Conservation (phyloP, 2,113 vertebrate genomes). For the Genyomyrus donnyi region DNA sequence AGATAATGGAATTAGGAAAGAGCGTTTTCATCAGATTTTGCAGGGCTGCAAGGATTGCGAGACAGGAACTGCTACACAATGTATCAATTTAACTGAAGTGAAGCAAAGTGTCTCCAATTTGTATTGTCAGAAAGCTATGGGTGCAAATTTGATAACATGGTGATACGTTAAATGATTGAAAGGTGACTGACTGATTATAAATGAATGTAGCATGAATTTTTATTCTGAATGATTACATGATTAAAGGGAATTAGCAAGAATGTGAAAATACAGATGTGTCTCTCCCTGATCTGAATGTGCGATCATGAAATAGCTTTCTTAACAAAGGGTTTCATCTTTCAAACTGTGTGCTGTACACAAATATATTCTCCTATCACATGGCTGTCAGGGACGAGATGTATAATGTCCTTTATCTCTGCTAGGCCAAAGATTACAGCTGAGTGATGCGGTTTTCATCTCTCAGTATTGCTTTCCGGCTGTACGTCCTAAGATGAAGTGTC, state of each 20-base stretch:
- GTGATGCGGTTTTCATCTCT: neutral
- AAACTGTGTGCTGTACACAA: neutral
- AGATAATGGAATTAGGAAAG: neutral
- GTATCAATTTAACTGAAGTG: neutral
- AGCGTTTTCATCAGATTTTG: neutral
- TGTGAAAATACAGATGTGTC: neutral
- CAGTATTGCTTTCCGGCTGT: neutral
- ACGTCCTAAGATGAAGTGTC: neutral
- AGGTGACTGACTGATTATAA: neutral
- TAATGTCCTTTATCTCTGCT: neutral
- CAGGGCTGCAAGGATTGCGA: neutral
- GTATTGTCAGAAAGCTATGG: neutral
- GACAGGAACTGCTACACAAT: neutral
- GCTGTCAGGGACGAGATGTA: neutral
- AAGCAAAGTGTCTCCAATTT: neutral
- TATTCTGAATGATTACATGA: neutral
- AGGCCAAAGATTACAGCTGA: neutral
- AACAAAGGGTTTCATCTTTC: neutral
- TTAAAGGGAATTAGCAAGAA: neutral
- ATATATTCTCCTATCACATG: neutral
- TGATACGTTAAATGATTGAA: neutral
- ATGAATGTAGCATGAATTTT: neutral
- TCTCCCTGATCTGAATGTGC: neutral
- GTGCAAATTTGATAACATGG: neutral
- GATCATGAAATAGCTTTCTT: neutral